phyloP scores from a whole-genome alignment of 2,888 invertebrate species.

The Salticus scenicus region DNA sequence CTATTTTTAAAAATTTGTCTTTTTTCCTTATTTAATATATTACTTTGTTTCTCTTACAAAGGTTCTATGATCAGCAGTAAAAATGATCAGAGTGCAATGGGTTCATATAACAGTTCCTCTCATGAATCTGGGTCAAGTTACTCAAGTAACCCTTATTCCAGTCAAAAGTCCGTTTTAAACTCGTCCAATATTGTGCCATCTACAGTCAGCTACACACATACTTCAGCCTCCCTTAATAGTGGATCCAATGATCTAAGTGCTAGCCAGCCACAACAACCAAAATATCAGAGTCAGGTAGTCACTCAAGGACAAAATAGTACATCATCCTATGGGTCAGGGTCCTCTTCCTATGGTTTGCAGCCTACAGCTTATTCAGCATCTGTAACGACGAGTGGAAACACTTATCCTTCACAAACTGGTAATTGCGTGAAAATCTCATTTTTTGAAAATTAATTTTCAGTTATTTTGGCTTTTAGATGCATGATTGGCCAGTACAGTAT shows the following conservation, averaged over 20 bases:
- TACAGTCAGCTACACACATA: slow-evolving; percentile 50
- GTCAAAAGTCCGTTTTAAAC: slow-evolving; percentile 62
- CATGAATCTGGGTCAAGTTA: slow-evolving; percentile 54
- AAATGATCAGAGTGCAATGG: slow-evolving; percentile 48
- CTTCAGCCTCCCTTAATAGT: slow-evolving; percentile 36
- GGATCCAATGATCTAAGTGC: slow-evolving; percentile 33
- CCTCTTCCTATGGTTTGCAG: slow-evolving; percentile 59
- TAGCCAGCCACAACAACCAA: slow-evolving; percentile 44
- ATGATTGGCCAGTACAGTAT: too few relatives aligned
- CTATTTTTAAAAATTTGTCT: too few relatives aligned
- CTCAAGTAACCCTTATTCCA: slow-evolving; percentile 44
- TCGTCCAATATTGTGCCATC: slow-evolving; percentile 61
- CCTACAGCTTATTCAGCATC: slow-evolving; percentile 49
- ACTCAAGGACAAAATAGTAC: slow-evolving; percentile 51
- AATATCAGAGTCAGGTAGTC: slow-evolving; percentile 49
- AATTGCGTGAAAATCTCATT: too few relatives aligned
- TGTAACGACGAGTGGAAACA: slow-evolving; percentile 53
- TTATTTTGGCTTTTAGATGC: too few relatives aligned
- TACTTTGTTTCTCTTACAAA: neutral
- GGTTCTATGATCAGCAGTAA: slow-evolving; percentile 59
- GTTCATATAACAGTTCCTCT: slow-evolving; percentile 47
- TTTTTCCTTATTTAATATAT: neutral
- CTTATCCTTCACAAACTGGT: slow-evolving; percentile 66
- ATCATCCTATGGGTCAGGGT: slow-evolving; percentile 41
- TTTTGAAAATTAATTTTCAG: too few relatives aligned